Conservation (phyloP, 2,888 invertebrate species). For the Cantharis rufa region DNA sequence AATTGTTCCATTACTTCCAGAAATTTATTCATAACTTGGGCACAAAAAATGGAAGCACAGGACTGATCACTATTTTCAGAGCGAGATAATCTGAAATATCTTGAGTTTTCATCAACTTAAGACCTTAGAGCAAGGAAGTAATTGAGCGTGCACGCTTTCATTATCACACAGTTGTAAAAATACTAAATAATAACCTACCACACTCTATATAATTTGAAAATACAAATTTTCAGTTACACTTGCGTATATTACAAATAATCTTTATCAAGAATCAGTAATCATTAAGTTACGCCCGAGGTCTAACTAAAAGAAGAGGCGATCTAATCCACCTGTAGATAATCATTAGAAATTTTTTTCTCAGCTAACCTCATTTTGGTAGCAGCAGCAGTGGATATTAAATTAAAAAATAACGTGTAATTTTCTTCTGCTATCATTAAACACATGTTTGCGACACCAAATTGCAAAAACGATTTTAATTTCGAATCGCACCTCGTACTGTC, state of each 20-base stretch:
- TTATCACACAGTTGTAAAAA: conserved; percentile 12
- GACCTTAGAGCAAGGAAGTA: not conserved
- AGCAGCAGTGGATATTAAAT: conserved; percentile 35
- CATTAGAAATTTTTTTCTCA: conserved; percentile 50
- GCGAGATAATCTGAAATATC: not conserved
- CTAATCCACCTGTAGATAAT: conserved; percentile 44
- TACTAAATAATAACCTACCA: conserved; percentile 4
- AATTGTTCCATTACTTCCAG: not conserved
- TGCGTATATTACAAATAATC: conserved; percentile 36
- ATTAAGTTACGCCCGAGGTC: conserved; percentile 16
- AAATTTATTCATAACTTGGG: not conserved
- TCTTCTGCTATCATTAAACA: conserved; percentile 39
- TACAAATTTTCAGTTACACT: conserved; percentile 41
- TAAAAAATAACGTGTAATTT: conserved; percentile 41
- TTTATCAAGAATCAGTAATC: conserved; percentile 19
- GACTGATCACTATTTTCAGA: not conserved
- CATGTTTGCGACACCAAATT: conserved; percentile 24
- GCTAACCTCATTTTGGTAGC: conserved; percentile 47
- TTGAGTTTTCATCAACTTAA: not conserved
- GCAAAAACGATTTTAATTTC: not conserved
- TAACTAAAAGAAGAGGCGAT: conserved; percentile 44
- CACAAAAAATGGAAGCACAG: not conserved
- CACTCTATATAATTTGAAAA: not conserved
- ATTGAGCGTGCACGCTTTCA: not conserved
- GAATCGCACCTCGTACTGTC: not conserved